A percentile compares a stretch with the other conserved stretches of the same genome.
These are phyloP conservation scores for Laothoe populi DNA, from an alignment of 2,888 invertebrate species.

Conservation along the genomic window DNA sequence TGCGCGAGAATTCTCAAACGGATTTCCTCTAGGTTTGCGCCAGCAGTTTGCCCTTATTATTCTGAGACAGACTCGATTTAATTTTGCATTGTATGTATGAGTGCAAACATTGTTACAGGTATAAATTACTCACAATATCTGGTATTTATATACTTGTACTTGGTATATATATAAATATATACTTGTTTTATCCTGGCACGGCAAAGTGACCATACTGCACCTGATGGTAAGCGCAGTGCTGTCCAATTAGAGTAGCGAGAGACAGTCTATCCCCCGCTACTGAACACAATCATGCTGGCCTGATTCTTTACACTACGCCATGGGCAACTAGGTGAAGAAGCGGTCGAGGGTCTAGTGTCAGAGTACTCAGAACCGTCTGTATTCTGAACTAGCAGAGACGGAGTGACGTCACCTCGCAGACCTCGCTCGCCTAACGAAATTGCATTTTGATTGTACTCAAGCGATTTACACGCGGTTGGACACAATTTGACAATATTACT, in stretches of 20 bases:
- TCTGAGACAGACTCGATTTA: slow-evolving; percentile 10
- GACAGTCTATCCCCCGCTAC: too few relatives aligned
- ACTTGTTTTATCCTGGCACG: too few relatives aligned
- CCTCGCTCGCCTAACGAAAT: slow-evolving; percentile 53
- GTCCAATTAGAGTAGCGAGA: too few relatives aligned
- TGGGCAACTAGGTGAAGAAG: too few relatives aligned
- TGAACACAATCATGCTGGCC: too few relatives aligned
- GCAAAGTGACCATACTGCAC: too few relatives aligned
- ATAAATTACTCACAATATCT: too few relatives aligned
- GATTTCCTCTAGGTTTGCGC: neutral
- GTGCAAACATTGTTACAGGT: slow-evolving; percentile 20
- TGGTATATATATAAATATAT: too few relatives aligned
- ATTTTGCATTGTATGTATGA: slow-evolving; percentile 11
- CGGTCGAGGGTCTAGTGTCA: too few relatives aligned
- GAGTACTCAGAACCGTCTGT: neutral
- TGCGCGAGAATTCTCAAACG: neutral
- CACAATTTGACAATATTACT: slow-evolving; percentile 70
- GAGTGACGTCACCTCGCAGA: slow-evolving; percentile 6
- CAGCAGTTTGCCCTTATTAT: neutral
- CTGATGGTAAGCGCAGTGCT: too few relatives aligned
- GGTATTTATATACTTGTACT: too few relatives aligned
- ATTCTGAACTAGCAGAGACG: neutral
- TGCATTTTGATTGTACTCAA: slow-evolving; percentile 71
- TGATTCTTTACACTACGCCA: too few relatives aligned
- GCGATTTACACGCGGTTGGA: slow-evolving; percentile 65